These are phyloP conservation scores for Lordiphosa collinella DNA, from an alignment of 1,140 invertebrate genomes.

Conservation along the genomic window DNA sequence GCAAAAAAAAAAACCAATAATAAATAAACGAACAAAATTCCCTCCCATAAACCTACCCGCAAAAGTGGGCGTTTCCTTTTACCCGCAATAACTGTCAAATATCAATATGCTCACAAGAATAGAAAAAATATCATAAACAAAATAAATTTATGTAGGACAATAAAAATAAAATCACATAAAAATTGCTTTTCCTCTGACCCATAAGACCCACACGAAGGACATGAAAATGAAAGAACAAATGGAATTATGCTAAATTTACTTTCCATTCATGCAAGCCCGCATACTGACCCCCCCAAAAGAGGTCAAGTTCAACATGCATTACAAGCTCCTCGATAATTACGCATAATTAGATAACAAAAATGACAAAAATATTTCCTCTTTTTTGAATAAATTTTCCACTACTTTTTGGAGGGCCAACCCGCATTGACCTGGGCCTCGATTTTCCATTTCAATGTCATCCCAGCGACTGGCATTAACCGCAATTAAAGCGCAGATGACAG, in stretches of 20 bases:
- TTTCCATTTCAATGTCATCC: slow-evolving; percentile 42
- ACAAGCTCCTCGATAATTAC: slow-evolving; percentile 39
- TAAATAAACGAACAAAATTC: slow-evolving; percentile 16
- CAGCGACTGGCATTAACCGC: slow-evolving; percentile 40
- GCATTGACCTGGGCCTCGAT: slow-evolving; percentile 13
- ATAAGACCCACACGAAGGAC: slow-evolving; percentile 27
- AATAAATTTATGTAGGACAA: slow-evolving; percentile 66
- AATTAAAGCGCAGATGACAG: slow-evolving; percentile 63
- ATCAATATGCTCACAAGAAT: slow-evolving; percentile 42
- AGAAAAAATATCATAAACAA: slow-evolving; percentile 54
- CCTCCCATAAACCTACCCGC: slow-evolving; percentile 49
- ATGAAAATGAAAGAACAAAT: slow-evolving; percentile 29
- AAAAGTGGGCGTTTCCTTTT: slow-evolving; percentile 64
- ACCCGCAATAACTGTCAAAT: slow-evolving; percentile 66
- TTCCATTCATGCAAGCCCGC: slow-evolving; percentile 15
- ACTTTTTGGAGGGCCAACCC: slow-evolving; percentile 14
- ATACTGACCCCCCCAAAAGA: slow-evolving; percentile 28
- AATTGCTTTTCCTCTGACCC: slow-evolving; percentile 17
- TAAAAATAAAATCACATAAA: slow-evolving; percentile 71
- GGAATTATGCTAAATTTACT: slow-evolving; percentile 11
- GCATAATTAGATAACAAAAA: slow-evolving; percentile 52
- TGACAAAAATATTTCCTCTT: slow-evolving; percentile 15
- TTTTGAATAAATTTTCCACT: slow-evolving; percentile 26
- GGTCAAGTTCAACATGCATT: slow-evolving; percentile 59
- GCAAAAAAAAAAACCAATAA: neutral